A percentile compares a stretch with the other conserved stretches of the same genome.
These are phyloP conservation scores for Camponotus fellah DNA, from an alignment of 2,888 invertebrate species.

Conservation along the genomic window DNA sequence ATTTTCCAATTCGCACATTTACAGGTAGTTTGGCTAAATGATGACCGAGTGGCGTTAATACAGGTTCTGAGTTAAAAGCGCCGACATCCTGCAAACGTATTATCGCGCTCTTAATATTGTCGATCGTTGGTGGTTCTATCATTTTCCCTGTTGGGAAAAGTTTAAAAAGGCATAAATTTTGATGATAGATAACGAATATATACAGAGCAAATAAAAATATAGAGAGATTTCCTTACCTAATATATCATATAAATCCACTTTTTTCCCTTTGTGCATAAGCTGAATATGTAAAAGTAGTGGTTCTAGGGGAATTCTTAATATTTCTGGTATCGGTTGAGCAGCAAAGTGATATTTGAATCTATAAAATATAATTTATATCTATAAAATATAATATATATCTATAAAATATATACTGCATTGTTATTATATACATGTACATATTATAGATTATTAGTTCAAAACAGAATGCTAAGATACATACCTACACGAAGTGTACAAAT, in stretches of 20 bases:
- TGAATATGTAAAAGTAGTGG: constrained; percentile 92
- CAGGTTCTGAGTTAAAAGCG: constrained; percentile 91
- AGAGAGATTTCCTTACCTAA: constrained; percentile 84
- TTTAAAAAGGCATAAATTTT: constrained; percentile 1
- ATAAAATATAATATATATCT: constrained; percentile 48
- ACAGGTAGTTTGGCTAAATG: constrained; percentile 96
- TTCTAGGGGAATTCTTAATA: constrained; percentile 95
- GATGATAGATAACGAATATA: not conserved
- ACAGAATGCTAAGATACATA: constrained; percentile 57
- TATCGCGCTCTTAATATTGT: constrained; percentile 90
- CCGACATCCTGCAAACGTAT: constrained; percentile 92
- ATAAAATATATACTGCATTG: too few species aligned
- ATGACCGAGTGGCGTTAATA: constrained; percentile 94
- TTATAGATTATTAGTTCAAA: not conserved
- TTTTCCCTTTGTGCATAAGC: constrained; percentile 87
- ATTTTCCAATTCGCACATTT: constrained; percentile 96
- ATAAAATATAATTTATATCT: constrained; percentile 83
- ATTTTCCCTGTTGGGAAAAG: constrained; percentile 87
- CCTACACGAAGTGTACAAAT: constrained; percentile 92
- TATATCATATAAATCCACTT: constrained; percentile 87
- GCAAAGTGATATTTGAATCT: constrained; percentile 89
- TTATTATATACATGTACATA: not conserved
- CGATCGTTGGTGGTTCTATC: constrained; percentile 91
- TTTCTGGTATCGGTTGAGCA: constrained; percentile 94
- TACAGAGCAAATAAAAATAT: constrained; percentile 38